A percentile compares a stretch with the other conserved stretches of the same genome.
Evolutionary conservation across 2,113 vertebrate species (phyloP).

Genomic region (Centrocercus urophasianus): DNA sequence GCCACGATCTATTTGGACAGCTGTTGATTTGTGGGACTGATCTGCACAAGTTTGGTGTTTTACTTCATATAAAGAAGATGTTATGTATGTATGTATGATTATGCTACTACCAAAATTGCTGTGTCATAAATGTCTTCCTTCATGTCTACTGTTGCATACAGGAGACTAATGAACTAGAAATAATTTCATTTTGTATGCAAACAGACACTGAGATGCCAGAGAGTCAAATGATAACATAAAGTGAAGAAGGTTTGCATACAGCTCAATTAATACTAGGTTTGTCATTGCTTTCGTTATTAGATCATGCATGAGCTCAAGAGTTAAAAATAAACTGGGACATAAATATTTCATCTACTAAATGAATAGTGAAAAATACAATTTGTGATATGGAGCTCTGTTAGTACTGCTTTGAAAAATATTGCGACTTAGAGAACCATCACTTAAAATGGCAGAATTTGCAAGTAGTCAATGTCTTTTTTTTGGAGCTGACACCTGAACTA

Average conservation of each 20-base stretch:
- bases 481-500: neutral
- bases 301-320: neutral
- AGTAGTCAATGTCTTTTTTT: too few relatives aligned
- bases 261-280: neutral
- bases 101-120: neutral
- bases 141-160: neutral
- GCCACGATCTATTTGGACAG: neutral
- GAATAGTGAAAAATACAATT: neutral
- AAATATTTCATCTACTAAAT: neutral
- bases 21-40: neutral
- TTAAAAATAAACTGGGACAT: neutral
- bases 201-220: neutral
- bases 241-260: neutral
- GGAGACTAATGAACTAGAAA: neutral
- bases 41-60: neutral
- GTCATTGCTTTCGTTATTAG: neutral
- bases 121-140: neutral
- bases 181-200: neutral
- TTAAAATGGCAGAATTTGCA: neutral
- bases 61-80: neutral
- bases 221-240: neutral
- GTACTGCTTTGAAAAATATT: neutral
- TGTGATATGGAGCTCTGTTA: neutral
- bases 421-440: neutral
- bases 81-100: neutral